phyloP scores from a whole-genome alignment of 2,113 vertebrate genomes.

The Glaucomys volans region DNA sequence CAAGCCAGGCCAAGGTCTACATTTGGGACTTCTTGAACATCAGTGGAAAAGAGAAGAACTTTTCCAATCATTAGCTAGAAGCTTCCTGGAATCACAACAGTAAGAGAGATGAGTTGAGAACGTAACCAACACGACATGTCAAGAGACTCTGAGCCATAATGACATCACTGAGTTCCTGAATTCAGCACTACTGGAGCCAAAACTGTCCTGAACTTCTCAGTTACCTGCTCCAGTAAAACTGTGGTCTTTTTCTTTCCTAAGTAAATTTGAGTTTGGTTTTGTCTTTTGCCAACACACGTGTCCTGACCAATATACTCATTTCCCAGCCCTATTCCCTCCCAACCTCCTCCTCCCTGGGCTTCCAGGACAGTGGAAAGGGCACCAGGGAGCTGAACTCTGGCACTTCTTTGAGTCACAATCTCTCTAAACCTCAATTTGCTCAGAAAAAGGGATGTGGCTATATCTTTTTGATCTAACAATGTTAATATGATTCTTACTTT shows the following conservation, averaged over 20 bases:
- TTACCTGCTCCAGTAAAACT: not conserved
- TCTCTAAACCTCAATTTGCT: not conserved
- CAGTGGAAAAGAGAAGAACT: not conserved
- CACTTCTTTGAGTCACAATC: not conserved
- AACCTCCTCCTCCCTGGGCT: not conserved
- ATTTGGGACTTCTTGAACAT: no score
- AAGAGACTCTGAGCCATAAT: not conserved
- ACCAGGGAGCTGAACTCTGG: not conserved
- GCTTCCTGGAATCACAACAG: not conserved
- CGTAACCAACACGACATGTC: not conserved
- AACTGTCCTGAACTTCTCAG: not conserved
- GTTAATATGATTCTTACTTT: not conserved
- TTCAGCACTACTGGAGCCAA: not conserved
- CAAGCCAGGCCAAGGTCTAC: not conserved
- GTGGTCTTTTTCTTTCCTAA: not conserved
- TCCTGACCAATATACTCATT: not conserved
- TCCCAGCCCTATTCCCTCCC: not conserved
- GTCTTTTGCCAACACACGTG: not conserved
- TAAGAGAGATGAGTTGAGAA: slow-evolving; percentile 14
- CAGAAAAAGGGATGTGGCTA: not conserved
- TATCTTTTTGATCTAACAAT: not conserved
- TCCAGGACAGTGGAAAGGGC: not conserved
- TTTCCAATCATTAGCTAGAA: not conserved
- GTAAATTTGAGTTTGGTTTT: slow-evolving; percentile 15
- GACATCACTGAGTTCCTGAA: not conserved